Evolutionary conservation across 2,888 invertebrate genomes (phyloP), one percentile per base, ranked within the genome.

Genomic region (Arge pagana): DNA sequence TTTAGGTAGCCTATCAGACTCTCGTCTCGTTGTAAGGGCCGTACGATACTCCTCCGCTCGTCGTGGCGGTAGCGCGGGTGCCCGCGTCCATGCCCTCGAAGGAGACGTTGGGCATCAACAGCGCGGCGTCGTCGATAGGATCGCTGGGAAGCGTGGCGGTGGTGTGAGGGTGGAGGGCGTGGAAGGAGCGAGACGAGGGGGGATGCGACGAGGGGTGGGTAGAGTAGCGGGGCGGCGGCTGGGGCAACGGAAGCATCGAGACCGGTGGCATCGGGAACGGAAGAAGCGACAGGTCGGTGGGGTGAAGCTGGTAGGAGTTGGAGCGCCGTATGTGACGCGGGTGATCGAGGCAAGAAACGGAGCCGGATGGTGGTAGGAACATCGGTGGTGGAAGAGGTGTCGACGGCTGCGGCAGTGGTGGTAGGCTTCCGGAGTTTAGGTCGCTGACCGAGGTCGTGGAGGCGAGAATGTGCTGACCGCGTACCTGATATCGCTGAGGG

Each of bases 401-500:
- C 62, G 67, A 71, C 61, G 71, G 70, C 61, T 66, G 65, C 61
- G 68, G 67, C 61, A 68, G 64, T 62, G 71, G 70, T 65, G 71
- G 68, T 54, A 65, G 65, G 35, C 33, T 31, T 15, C 33, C 45
- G 31, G 45, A 45, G 31, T 45, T 31, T 51, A 65, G 68, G 67
- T 76, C 73, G 68, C 70, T 74, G 65, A 75, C 74, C 61, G 73
- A 74, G 64, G 74, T 74, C 62, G 68, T 74, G 65, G 73, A 75
- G 23, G 45, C 45, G 58, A 69, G 68, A 66, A 76, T 74, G 57
- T 74, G 74, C 63, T 71, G 76, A 73, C 74, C 74, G 71, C 78
- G 79, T 82, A 90, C 90, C 89, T 90, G 93, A 79, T 93, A 93
- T 76, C 92, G 87, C 76, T 92, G 89, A 31, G 91, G 90, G 74